Evolutionary conservation across 2,888 invertebrate species (phyloP), one percentile per base, ranked within the genome.

Genomic region (Drosophila ezoana): DNA sequence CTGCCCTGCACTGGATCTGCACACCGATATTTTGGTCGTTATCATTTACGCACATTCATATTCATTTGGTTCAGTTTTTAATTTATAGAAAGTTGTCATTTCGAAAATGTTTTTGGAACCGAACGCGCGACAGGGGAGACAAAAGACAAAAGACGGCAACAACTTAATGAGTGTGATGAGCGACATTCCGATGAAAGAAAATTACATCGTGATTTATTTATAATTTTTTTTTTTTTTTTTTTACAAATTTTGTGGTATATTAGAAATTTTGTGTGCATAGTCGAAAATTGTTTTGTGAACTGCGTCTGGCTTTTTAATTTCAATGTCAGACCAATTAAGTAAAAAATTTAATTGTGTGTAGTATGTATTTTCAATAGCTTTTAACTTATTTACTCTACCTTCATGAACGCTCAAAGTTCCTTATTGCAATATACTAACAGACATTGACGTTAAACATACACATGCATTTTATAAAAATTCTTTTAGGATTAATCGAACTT

Each of bases 1-100:
- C 82, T 89, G 90, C 92, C 91, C 92, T 92, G 91, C 92, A 92
- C 92, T 92, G 92, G 91, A 90, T 91, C 91, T 90, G 90, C 89
- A 84, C 80, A 72, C 75, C 59, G 47, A 66, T 68, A 51, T 72
- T 32, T 48, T 38, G 28, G 33, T 51, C 56, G 69, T 65, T 61
- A 28, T 71, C 52, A 54, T 66, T 63, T 61, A 65, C 38, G 59
- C 54, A 70, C 44, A 64, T 51, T 63, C 57, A 32, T 14, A 45
- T 52, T 58, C 44, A 57, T 51, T 48, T 18, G 9, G 56, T 51
- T 44, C 13, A 18, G 18, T 40, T 56, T 44, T 32, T 35, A 37
- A 51, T 38, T 18, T 37, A 16, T 13, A 32, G 28, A 20, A 33
- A 45, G 37, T 72, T 54, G 18, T 18, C 28, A 48, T 52, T 59